Evolutionary conservation across 2,113 vertebrate genomes (phyloP).

Genomic region (Xenopus laevis): DNA sequence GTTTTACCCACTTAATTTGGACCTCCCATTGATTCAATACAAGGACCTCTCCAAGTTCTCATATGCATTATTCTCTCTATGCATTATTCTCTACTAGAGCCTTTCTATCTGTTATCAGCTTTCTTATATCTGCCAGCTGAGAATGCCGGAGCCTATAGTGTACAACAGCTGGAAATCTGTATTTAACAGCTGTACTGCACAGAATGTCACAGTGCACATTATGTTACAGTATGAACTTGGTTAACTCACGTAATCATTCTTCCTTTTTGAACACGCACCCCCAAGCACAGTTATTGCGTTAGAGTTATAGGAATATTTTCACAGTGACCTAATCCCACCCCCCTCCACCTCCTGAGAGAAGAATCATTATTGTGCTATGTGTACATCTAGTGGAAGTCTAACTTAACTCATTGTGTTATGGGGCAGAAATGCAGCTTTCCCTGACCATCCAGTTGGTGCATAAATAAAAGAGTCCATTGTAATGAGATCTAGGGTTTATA

Average conservation of each 20-base stretch:
- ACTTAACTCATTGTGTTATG: background rate
- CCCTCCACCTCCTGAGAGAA: background rate
- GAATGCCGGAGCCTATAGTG: background rate
- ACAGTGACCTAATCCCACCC: slow-evolving; percentile 23
- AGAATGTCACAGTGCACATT: background rate
- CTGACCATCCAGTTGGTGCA: background rate
- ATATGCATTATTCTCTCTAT: no score
- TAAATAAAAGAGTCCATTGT: background rate
- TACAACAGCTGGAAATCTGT: background rate
- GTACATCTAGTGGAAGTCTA: background rate
- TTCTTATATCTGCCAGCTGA: no score
- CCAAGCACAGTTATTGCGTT: slow-evolving; percentile 28
- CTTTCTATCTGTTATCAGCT: no score
- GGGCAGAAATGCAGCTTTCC: background rate
- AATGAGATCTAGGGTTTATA: no score
- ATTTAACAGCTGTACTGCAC: background rate
- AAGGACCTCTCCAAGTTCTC: no score
- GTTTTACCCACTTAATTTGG: no score
- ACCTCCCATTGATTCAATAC: no score
- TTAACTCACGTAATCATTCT: slow-evolving; percentile 11
- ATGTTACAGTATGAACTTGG: slow-evolving; percentile 5
- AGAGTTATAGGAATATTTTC: slow-evolving; percentile 34
- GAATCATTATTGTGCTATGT: slow-evolving; percentile 19
- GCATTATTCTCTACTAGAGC: no score
- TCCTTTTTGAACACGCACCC: slow-evolving; percentile 23